These are phyloP conservation scores for Triops longicaudatus DNA, from an alignment of 1,140 invertebrate genomes.

Conservation along the genomic window DNA sequence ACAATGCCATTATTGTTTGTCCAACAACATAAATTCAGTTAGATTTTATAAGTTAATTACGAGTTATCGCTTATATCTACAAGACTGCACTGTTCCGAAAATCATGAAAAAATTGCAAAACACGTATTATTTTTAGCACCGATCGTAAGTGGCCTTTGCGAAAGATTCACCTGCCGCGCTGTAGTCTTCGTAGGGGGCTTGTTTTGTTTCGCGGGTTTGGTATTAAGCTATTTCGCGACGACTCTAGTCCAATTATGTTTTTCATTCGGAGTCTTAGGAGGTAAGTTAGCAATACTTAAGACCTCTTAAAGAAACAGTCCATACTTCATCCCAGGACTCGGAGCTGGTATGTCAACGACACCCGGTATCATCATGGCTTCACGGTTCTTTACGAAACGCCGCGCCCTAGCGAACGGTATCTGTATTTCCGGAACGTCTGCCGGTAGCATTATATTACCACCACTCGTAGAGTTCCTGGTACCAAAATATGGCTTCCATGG, in stretches of 20 bases:
- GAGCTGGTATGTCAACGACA: conserved; percentile 64
- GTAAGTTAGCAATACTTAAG: conserved; percentile 33
- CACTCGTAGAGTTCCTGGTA: conserved; percentile 49
- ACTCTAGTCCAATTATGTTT: conserved; percentile 59
- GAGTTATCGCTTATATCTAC: no score
- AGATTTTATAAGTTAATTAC: no score
- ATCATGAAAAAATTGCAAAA: no score
- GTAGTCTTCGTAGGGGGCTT: conserved; percentile 65
- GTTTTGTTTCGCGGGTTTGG: conserved; percentile 59
- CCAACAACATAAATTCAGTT: no score
- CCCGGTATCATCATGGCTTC: conserved; percentile 69
- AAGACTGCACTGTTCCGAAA: no score
- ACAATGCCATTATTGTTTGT: background rate
- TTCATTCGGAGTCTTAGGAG: conserved; percentile 62
- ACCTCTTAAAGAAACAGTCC: no score
- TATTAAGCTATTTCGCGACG: conserved; percentile 59
- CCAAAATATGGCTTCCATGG: conserved; percentile 59
- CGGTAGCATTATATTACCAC: conserved; percentile 64
- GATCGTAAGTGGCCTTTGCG: conserved; percentile 61
- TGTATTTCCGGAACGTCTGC: conserved; percentile 69
- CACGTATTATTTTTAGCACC: conserved; percentile 53
- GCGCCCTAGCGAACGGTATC: conserved; percentile 65
- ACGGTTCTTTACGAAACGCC: conserved; percentile 67
- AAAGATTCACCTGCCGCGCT: conserved; percentile 60
- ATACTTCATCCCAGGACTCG: conserved; percentile 51